Conservation (phyloP, 64 coral and sea anemone species). For the Montipora capricornis region DNA sequence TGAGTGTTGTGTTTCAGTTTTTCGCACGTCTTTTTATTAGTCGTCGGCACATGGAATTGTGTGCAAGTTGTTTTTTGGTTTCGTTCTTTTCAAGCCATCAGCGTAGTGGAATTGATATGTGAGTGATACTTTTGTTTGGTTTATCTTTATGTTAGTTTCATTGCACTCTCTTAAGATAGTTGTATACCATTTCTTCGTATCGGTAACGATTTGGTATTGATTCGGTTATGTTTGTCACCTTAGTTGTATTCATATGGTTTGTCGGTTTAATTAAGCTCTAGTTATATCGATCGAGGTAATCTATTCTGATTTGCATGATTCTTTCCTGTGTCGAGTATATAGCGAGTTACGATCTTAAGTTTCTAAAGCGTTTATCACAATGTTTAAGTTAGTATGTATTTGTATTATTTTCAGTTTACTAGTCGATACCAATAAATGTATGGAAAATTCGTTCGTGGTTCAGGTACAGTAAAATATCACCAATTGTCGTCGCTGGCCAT, state of each 20-base stretch:
- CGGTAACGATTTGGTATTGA: neutral
- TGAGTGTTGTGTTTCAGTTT: too few relatives aligned
- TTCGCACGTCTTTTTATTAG: too few relatives aligned
- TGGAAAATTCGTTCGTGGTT: neutral
- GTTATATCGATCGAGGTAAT: too few relatives aligned
- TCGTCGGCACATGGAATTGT: too few relatives aligned
- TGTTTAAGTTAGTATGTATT: neutral
- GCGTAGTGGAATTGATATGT: neutral
- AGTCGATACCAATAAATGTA: neutral
- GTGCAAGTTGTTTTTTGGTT: too few relatives aligned
- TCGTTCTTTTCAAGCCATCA: neutral
- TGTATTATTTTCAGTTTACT: neutral
- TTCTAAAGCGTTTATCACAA: neutral
- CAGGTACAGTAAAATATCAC: neutral
- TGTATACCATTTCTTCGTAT: neutral
- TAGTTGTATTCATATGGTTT: too few relatives aligned
- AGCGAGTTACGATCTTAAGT: too few relatives aligned
- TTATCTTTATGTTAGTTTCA: neutral
- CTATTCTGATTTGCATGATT: too few relatives aligned
- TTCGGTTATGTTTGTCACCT: too few relatives aligned
- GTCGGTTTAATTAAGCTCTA: too few relatives aligned
- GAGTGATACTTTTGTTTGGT: neutral
- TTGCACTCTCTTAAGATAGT: neutral
- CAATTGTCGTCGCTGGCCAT: neutral
- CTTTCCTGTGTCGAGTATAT: too few relatives aligned